phyloP scores from a whole-genome alignment of 2,888 invertebrate genomes.

The Cosmopolites sordidus region DNA sequence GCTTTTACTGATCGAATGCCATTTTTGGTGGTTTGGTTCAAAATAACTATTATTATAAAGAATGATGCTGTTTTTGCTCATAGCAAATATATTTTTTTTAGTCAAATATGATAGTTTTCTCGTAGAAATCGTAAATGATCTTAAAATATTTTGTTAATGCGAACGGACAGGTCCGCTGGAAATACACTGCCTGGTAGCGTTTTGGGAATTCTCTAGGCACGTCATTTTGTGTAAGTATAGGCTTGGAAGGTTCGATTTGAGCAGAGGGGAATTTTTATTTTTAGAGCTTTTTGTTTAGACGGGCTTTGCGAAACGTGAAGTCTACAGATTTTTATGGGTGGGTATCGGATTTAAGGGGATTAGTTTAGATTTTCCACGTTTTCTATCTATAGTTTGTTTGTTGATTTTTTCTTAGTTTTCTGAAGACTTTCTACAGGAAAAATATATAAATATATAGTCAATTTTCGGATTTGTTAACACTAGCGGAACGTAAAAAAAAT shows the following conservation, averaged over 20 bases:
- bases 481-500: too few relatives aligned
- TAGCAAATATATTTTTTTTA: too few relatives aligned
- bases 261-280: conserved; percentile 28
- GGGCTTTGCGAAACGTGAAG: conserved; percentile 12
- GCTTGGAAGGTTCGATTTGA: conserved; percentile 26
- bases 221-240: conserved; percentile 29
- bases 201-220: conserved; percentile 27
- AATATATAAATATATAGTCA: too few relatives aligned
- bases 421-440: too few relatives aligned
- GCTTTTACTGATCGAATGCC: conserved; percentile 7
- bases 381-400: too few relatives aligned
- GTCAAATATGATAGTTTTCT: conserved; percentile 1
- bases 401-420: too few relatives aligned
- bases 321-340: background rate
- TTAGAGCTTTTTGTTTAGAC: conserved; percentile 28
- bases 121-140: background rate
- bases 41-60: too few relatives aligned
- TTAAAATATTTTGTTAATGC: conserved; percentile 11
- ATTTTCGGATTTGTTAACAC: too few relatives aligned
- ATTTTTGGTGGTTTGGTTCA: conserved; percentile 1
- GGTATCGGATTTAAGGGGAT: background rate
- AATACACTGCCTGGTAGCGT: conserved; percentile 27
- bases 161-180: conserved; percentile 30
- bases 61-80: too few relatives aligned
- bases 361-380: background rate